Evolutionary conservation across 2,888 invertebrate genomes (phyloP), one percentile per base, ranked within the genome.

Genomic region (Orgyia antiqua): DNA sequence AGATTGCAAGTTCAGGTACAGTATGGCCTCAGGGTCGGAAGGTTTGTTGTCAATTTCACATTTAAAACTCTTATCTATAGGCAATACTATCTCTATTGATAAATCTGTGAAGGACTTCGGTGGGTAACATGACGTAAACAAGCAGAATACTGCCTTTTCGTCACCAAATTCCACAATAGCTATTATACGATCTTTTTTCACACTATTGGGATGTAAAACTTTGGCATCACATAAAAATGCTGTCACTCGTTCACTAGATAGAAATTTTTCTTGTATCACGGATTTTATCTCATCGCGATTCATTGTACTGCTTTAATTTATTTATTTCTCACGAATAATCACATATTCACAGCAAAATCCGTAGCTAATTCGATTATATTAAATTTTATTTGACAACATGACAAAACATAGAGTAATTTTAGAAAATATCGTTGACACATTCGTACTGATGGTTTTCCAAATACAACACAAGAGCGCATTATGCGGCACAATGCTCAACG

Each of bases 1-100:
- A 49, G 87, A 86, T 52, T 82, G 83, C 35, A 87, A 61, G 45
- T 77, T 83, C 62, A 87, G 72, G 59, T 83, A 87, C 65, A 87
- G 71, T 58, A 86, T 75, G 32, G 80, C 76, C 56, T 86, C 87
- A 12, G 83, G 74, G 39, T 84, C 84, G n/a, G 78, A 77, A 44
- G 86, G 88, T 84, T 91, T 91, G 59, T 87, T 87, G 57, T 86
- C 91, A 58, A 92, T 90, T 65, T 91, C 90, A 82, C 94, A 93
- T 69, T 91, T 90, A 71, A 96, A 95, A 58, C 90, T 89, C 54
- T 90, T 89, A 78, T 95, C 93, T 33, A 96, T 89, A 13, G 95
- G 93, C 57, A 95, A 88, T 29, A 93, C 91, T 70, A 91, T 91
- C 76, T 95, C 94, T 56, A 95, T 89, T 8, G 92, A 90, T 49